Evolutionary conservation across 2,113 vertebrate species (phyloP).

Genomic region (Syngnathus scovelli): DNA sequence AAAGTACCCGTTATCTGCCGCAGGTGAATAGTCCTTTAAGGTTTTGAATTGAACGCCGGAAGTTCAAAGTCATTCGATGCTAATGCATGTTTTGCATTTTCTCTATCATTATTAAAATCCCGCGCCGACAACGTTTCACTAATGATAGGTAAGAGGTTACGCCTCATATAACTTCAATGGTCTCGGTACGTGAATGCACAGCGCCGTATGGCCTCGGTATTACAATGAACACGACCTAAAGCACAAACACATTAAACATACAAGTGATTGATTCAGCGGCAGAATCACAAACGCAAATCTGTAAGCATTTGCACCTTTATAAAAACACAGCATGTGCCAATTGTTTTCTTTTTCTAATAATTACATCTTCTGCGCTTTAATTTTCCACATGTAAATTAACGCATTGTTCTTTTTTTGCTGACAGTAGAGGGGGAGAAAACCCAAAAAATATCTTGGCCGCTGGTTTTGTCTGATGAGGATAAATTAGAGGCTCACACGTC

Average conservation of each 20-base stretch:
- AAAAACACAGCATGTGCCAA: neutral
- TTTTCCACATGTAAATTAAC: neutral
- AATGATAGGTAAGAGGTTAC: neutral
- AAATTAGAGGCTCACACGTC: slow-evolving; percentile 16
- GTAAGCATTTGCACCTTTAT: neutral
- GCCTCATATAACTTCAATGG: slow-evolving; percentile 1
- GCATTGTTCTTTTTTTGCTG: neutral
- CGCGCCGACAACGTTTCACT: neutral
- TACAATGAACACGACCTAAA: neutral
- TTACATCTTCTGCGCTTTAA: neutral
- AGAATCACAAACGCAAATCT: neutral
- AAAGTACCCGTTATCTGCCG: too few species aligned
- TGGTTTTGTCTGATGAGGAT: slow-evolving; percentile 30
- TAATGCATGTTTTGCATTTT: neutral
- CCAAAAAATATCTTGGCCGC: neutral
- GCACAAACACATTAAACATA: neutral
- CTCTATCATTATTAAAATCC: neutral
- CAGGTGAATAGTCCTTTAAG: neutral
- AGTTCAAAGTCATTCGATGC: neutral
- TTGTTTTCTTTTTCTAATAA: neutral
- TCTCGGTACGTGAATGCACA: neutral
- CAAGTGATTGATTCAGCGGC: neutral
- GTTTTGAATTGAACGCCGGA: neutral
- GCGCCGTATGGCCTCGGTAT: neutral
- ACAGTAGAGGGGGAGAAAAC: neutral